Evolutionary conservation across 2,888 invertebrate genomes (phyloP).

Genomic region (Amblyteles armatorius): DNA sequence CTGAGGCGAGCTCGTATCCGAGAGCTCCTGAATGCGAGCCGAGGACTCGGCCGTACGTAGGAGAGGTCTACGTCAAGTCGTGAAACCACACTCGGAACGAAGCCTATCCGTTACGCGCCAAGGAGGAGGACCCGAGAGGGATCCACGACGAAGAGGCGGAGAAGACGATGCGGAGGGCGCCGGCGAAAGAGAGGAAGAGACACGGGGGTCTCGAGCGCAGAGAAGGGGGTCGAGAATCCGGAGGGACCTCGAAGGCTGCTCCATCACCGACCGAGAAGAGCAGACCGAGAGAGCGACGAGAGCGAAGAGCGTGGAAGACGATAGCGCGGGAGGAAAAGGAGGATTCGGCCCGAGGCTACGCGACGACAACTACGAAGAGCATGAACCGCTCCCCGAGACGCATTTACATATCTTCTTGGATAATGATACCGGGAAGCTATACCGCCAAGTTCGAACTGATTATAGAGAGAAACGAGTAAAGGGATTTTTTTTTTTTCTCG

Average conservation of each 20-base stretch:
- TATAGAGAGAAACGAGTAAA: slow-evolving; percentile 7
- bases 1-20: slow-evolving; percentile 57
- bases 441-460: background rate
- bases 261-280: slow-evolving; percentile 56
- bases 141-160: background rate
- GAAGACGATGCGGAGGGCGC: slow-evolving; percentile 62
- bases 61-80: slow-evolving; percentile 28
- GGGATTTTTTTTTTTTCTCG: no score
- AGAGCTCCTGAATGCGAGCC: slow-evolving; percentile 8
- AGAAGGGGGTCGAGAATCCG: slow-evolving; percentile 9
- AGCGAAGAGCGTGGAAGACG: background rate
- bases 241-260: slow-evolving; percentile 61
- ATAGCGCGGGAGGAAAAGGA: slow-evolving; percentile 9
- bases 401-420: slow-evolving; percentile 75
- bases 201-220: background rate
- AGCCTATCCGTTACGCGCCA: slow-evolving; percentile 78
- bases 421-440: slow-evolving; percentile 22
- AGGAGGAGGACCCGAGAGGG: slow-evolving; percentile 40
- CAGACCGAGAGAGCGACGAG: no score
- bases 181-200: slow-evolving; percentile 53
- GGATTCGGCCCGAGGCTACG: slow-evolving; percentile 32
- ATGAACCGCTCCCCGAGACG: slow-evolving; percentile 70
- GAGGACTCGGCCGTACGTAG: background rate
- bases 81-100: slow-evolving; percentile 71
- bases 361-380: slow-evolving; percentile 70